Percentiles rank a stretch among this genome's conserved stretches.
phyloP scores from a whole-genome alignment of 1,140 invertebrate genomes.

The Bombus waltoni region DNA sequence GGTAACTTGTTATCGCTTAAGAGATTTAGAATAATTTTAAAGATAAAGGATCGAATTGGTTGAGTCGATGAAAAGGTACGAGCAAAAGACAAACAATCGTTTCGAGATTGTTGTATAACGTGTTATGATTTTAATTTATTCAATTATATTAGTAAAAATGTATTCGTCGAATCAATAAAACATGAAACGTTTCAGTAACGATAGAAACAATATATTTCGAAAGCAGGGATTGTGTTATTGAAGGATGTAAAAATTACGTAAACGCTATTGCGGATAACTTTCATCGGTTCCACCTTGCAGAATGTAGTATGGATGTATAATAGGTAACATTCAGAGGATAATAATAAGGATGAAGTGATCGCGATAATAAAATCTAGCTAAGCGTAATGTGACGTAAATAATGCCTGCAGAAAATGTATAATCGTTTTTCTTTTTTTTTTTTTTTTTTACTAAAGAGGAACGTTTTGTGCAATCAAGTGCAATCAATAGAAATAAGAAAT shows the following conservation, averaged over 20 bases:
- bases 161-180: not conserved
- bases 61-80: conserved; percentile 21
- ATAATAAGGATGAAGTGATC: not conserved
- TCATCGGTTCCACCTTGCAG: not conserved
- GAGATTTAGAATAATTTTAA: conserved; percentile 27
- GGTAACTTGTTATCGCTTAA: conserved; percentile 32
- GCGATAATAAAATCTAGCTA: not conserved
- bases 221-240: not conserved
- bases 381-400: not conserved
- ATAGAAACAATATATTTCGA: not conserved
- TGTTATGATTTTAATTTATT: not conserved
- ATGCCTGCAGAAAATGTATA: not conserved
- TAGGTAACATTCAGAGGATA: conserved; percentile 3
- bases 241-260: not conserved
- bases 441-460: not conserved
- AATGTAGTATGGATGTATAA: conserved; percentile 1
- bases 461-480: not conserved
- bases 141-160: not conserved
- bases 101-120: not conserved
- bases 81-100: no score
- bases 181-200: not conserved
- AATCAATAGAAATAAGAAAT: not conserved
- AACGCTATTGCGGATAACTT: not conserved
- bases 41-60: not conserved
- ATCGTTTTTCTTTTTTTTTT: not conserved